Base-by-base conservation (phyloP, 1,140 invertebrate species). In the Pinna nobilis region DNA sequence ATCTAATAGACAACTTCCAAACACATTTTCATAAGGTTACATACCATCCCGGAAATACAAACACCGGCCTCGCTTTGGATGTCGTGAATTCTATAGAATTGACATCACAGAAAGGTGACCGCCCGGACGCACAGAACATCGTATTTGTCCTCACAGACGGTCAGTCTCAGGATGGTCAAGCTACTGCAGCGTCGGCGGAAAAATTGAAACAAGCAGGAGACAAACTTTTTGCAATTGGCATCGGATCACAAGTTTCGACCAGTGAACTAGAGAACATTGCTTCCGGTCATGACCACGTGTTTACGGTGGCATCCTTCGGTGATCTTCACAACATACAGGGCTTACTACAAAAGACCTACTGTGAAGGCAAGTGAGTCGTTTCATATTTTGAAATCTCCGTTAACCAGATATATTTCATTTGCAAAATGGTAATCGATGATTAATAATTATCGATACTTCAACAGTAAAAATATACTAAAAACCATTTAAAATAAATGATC, bases 41-140 rank as follows among this genome's bases (percentile, higher is more conserved):
- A 7, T 80, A 74, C 47, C 23, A 50, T 3, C 4, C 28, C 0
- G 75, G 77, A 1, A 37, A 41, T 2, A 79, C 77, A 5, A 60
- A 70, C 53, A 80, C 78, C 1, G 67, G 41, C 20, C 15, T 51
- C n/a, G 78, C 78, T 47, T 37, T 78, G 30, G 35, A 55, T 4
- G 69, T 35, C 30, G 69, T 15, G 23, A 57, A 18, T 11, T 41
- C 3, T 13, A 71, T 25, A 59, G 28, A 35, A 7, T 59, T 59
- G 7, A 59, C 55, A 59, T n/a, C 33, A 30, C 1, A 3, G 7
- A n/a, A n/a, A 5, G 55, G 55, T 35, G 55, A 59, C 30, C 33
- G 55, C 7, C 55, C 55, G 11, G 33, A 3, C 9, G 55, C 55
- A 33, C 33, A 30, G 20, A 59, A 59, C 18, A 18, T 59, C 15